Percentiles rank a stretch among this genome's conserved stretches.
phyloP scores from a whole-genome alignment of 2,888 invertebrate genomes.

The Cheilosia soror region DNA sequence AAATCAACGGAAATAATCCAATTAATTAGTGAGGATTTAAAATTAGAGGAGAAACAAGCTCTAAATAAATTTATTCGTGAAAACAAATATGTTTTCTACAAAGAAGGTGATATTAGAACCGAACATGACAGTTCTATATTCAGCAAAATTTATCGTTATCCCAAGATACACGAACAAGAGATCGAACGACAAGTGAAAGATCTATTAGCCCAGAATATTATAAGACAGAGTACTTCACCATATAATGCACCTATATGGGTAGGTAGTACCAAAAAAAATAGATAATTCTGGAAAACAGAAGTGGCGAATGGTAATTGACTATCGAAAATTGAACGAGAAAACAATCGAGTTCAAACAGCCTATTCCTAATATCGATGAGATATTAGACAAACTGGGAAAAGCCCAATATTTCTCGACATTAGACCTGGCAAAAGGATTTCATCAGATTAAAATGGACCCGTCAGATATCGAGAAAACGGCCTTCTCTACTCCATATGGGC shows the following conservation, averaged over 20 bases:
- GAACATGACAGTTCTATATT: neutral
- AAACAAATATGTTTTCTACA: constrained; percentile 1
- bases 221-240: neutral
- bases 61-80: neutral
- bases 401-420: too few relatives aligned
- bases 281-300: constrained; percentile 13
- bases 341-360: too few relatives aligned
- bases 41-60: neutral
- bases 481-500: too few relatives aligned
- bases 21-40: neutral
- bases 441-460: too few relatives aligned
- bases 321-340: too few relatives aligned
- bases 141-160: too few relatives aligned
- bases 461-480: too few relatives aligned
- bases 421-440: too few relatives aligned
- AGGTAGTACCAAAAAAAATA: constrained; percentile 2
- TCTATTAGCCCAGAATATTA: neutral
- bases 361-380: too few relatives aligned
- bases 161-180: constrained; percentile 6
- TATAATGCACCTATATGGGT: constrained; percentile 2
- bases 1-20: neutral
- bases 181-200: neutral
- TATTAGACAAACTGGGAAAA: too few relatives aligned
- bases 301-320: neutral
- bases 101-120: neutral